These are phyloP conservation scores for Anguilla japonica DNA, from an alignment of 2,113 vertebrate species.

Conservation along the genomic window DNA sequence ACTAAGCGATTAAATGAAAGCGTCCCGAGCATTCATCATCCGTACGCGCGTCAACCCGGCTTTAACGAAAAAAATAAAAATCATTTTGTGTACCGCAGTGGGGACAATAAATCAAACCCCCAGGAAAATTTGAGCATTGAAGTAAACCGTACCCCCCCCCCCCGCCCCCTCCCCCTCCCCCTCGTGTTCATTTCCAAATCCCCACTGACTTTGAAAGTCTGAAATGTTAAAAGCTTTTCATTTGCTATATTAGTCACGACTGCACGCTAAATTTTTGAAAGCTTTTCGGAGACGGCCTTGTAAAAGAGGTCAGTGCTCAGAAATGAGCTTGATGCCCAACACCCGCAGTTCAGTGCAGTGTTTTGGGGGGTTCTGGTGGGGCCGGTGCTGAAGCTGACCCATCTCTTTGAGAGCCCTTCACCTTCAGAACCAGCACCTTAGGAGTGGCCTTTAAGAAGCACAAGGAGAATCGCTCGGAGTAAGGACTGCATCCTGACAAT, in stretches of 20 bases:
- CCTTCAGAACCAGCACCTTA: background rate
- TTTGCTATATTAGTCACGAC: background rate
- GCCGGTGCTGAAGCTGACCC: too few relatives aligned
- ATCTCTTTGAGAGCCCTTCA: too few relatives aligned
- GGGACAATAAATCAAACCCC: too few relatives aligned
- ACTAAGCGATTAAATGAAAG: too few relatives aligned
- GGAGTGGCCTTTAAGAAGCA: background rate
- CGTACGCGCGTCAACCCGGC: too few relatives aligned
- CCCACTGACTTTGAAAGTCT: background rate
- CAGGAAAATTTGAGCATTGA: background rate
- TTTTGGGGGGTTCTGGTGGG: too few relatives aligned
- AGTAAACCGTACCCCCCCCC: too few relatives aligned
- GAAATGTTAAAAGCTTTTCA: background rate
- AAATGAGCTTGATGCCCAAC: too few relatives aligned
- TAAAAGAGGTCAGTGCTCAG: background rate
- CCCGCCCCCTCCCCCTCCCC: too few relatives aligned
- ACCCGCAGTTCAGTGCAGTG: too few relatives aligned
- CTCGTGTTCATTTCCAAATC: background rate
- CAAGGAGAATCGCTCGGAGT: background rate
- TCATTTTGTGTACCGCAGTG: too few relatives aligned
- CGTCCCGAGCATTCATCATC: background rate
- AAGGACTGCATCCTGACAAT: background rate
- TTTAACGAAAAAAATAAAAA: too few relatives aligned
- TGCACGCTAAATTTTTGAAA: background rate
- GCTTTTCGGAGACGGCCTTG: background rate